Base-by-base conservation (phyloP, 2,113 vertebrate species). In the Colistium nudipinnis region DNA sequence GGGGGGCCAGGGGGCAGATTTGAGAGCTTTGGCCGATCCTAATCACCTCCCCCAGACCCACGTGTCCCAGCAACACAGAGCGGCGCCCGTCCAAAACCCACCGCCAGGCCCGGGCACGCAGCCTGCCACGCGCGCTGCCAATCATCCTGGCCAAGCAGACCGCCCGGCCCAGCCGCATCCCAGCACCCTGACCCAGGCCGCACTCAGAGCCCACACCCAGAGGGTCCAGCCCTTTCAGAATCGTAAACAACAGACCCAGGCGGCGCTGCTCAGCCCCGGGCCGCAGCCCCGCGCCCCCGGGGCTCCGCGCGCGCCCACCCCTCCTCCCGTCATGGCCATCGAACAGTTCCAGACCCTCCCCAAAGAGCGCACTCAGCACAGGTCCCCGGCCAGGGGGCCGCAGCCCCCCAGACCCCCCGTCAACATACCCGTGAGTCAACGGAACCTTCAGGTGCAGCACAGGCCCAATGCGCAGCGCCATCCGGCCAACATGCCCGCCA, bases 281-380 rank as follows among this genome's bases (percentile, higher is more conserved):
- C 20, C 59, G 2, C 68, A 74, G 68, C 4, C 76, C 1, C 84
- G 19, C 22, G 52, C 74, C 25, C 8, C 52, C 0, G 33, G 11
- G 1, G 25, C 28, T 39, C 70, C 44, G 6, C 79, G 5, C 1
- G 78, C 87, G 17, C 93, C 92, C 0, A 55, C 54, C 3, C 91
- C 86, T n/a, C 91, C 90, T 25, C 89, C 88, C 0, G 81, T 88
- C 16, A 82, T 95, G 13, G 74, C 75, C 6, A 78, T 90, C 1
- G 4, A 51, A 1, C 75, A 87, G 35, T 94, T 94, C 73, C 84
- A 90, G 59, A 54, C 66, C 0, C 77, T 95, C 16, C 91, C 91
- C 0, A 84, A 49, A 47, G 73, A 88, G 6, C 78, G 12, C 28
- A 25, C 30, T 41, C 80, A 49, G 19, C 78, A 89, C 49, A 67